phyloP scores from a whole-genome alignment of 1,140 invertebrate species.

The Amyelois transitella region DNA sequence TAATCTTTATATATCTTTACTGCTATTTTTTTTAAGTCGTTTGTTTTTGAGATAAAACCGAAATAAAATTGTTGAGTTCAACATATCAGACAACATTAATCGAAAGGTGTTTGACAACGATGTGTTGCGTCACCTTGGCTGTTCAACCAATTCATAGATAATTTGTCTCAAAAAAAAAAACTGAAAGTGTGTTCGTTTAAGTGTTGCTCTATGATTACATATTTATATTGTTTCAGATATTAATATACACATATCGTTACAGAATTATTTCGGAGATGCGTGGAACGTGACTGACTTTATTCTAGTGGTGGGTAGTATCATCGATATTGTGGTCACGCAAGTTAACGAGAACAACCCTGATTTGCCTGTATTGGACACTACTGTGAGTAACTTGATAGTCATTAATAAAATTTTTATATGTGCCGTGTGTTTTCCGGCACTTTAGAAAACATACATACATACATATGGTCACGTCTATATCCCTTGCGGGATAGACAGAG shows the following conservation, averaged over 20 bases:
- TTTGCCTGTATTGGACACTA: neutral
- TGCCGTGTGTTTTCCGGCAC: too few species aligned
- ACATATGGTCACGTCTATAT: too few species aligned
- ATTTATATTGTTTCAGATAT: constrained; percentile 68
- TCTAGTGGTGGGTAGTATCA: constrained; percentile 63
- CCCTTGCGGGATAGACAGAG: too few species aligned
- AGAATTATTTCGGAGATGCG: constrained; percentile 66
- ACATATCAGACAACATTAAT: too few species aligned
- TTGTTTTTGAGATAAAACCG: too few species aligned
- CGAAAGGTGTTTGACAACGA: too few species aligned
- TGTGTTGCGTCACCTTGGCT: too few species aligned
- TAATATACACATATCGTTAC: constrained; percentile 24
- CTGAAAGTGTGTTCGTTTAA: too few species aligned
- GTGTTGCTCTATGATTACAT: constrained; percentile 97
- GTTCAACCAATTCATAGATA: too few species aligned
- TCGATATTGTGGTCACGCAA: constrained; percentile 62
- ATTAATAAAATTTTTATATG: neutral
- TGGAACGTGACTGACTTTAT: constrained; percentile 68
- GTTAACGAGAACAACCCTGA: constrained; percentile 48
- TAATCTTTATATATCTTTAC: constrained; percentile 61
- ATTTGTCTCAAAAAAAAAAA: too few species aligned
- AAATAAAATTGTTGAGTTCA: too few species aligned
- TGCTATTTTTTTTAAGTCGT: neutral
- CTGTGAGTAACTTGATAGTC: neutral
- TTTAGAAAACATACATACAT: too few species aligned